Evolutionary conservation across 2,888 invertebrate genomes (phyloP).

Genomic region (Agonum fuliginosum): DNA sequence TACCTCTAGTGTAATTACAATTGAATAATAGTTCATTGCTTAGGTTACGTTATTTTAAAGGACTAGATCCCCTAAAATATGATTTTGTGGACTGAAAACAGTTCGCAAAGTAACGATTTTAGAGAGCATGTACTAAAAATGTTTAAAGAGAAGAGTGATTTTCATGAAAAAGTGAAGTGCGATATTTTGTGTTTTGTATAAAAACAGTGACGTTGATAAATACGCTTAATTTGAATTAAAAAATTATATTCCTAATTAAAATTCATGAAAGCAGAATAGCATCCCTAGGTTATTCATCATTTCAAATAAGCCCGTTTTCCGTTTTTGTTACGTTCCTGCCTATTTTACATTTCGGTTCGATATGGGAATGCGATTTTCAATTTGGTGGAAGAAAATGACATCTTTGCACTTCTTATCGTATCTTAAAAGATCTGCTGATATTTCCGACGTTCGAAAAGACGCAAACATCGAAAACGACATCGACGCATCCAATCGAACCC

Average conservation of each 20-base stretch:
- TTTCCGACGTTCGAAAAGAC: constrained; percentile 12
- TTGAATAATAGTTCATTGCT: too few relatives aligned
- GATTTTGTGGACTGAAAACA: too few relatives aligned
- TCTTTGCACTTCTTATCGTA: constrained; percentile 23
- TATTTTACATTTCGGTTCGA: not conserved
- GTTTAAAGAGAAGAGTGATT: too few relatives aligned
- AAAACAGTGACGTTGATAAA: constrained; percentile 34
- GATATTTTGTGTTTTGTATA: not conserved
- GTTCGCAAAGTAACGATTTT: too few relatives aligned
- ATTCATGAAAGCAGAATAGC: not conserved
- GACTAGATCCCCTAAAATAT: too few relatives aligned
- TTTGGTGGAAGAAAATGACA: constrained; percentile 3
- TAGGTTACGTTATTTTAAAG: too few relatives aligned
- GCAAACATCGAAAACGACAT: constrained; percentile 14
- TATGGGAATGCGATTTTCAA: constrained; percentile 20
- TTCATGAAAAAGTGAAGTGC: not conserved
- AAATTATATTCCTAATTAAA: constrained; percentile 25
- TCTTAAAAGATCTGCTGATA: constrained; percentile 14
- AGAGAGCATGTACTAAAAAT: too few relatives aligned
- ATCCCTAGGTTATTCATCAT: not conserved
- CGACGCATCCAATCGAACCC: constrained; percentile 1
- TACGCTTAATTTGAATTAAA: constrained; percentile 16
- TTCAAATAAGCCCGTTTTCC: too few relatives aligned
- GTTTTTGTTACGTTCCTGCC: too few relatives aligned
- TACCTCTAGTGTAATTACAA: too few relatives aligned